A percentile compares a stretch with the other conserved stretches of the same genome.
phyloP scores from a whole-genome alignment of 2,113 vertebrate species.

The Saimiri boliviensis region DNA sequence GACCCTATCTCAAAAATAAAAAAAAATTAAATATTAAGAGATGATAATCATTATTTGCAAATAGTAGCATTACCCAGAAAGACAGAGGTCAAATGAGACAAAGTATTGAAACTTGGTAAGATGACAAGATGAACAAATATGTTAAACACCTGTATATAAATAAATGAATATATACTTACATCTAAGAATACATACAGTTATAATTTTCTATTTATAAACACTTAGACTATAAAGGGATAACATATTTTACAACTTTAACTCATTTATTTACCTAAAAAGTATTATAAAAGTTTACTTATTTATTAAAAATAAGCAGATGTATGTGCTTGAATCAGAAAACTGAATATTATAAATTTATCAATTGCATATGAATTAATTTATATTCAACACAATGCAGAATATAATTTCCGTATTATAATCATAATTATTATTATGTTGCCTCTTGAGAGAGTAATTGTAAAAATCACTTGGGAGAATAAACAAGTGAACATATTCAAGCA shows the following conservation, averaged over 20 bases:
- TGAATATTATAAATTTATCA: not conserved
- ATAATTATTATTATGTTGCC: not conserved
- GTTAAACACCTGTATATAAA: not conserved
- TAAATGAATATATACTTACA: not conserved
- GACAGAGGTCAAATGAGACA: not conserved
- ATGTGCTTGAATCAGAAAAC: not conserved
- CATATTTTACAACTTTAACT: not conserved
- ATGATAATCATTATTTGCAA: not conserved
- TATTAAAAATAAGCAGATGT: not conserved
- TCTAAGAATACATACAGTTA: not conserved
- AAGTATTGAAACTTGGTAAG: not conserved
- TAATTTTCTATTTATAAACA: not conserved
- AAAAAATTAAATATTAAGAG: no score
- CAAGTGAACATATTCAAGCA: not conserved
- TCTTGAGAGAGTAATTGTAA: not conserved
- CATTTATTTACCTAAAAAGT: not conserved
- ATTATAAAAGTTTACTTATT: not conserved
- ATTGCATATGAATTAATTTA: not conserved
- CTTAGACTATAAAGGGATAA: not conserved
- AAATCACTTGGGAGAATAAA: not conserved
- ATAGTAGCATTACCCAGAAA: not conserved
- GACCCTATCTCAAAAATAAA: no score
- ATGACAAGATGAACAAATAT: not conserved
- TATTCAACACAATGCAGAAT: not conserved
- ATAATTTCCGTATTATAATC: not conserved